These are phyloP conservation scores for Entomyzon cyanotis DNA, from an alignment of 2,113 vertebrate genomes.

Conservation along the genomic window DNA sequence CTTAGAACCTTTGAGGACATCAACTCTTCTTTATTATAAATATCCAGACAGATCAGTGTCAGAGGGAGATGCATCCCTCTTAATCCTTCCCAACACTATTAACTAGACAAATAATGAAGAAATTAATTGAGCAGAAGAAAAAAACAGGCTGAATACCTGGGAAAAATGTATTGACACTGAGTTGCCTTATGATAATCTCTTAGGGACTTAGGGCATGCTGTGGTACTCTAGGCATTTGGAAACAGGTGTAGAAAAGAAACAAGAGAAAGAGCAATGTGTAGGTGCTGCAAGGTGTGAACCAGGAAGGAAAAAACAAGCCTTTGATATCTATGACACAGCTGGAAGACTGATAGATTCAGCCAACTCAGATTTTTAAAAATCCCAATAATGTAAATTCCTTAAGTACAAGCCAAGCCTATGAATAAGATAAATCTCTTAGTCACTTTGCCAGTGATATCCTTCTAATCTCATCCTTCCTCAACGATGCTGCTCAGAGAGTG, in stretches of 20 bases:
- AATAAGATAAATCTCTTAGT: conserved; percentile 66
- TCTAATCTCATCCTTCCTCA: conserved; percentile 66
- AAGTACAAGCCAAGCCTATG: conserved; percentile 46
- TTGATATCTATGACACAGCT: not conserved
- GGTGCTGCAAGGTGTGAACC: not conserved
- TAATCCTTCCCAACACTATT: not conserved
- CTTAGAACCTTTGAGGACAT: not conserved
- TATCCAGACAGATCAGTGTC: not conserved
- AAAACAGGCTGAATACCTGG: not conserved
- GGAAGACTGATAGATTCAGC: not conserved
- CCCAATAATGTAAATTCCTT: conserved; percentile 59
- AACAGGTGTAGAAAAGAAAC: not conserved
- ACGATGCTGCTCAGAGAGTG: conserved; percentile 1
- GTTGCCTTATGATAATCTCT: not conserved
- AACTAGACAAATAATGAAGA: conserved; percentile 5
- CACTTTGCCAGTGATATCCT: conserved; percentile 54
- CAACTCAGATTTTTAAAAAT: conserved; percentile 32
- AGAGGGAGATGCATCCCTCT: not conserved
- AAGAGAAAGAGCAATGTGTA: not conserved
- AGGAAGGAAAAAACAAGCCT: not conserved
- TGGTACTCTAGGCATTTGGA: not conserved
- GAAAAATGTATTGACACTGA: conserved; percentile 2
- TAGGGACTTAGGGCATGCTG: not conserved
- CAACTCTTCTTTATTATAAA: not conserved
- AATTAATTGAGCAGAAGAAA: conserved; percentile 30